Percentiles rank a stretch among this genome's conserved stretches.
phyloP scores from a whole-genome alignment of 2,113 vertebrate genomes.

The Gobiocypris rarus region DNA sequence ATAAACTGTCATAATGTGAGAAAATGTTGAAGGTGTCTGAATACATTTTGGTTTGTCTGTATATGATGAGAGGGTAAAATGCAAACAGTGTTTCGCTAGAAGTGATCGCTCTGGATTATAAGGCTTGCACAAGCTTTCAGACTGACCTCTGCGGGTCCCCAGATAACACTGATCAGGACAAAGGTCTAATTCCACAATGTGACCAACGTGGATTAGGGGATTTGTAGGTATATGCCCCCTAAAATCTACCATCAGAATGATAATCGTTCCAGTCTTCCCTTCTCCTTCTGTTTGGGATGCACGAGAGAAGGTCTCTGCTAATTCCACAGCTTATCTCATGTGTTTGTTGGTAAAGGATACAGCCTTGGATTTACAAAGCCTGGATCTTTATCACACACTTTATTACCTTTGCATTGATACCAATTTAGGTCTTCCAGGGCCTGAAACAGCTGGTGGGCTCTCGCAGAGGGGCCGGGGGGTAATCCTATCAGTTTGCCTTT shows the following conservation, averaged over 20 bases:
- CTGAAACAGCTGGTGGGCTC: conserved; percentile 40
- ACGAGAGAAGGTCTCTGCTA: conserved; percentile 39
- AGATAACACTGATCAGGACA: conserved; percentile 41
- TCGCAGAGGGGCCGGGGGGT: conserved; percentile 28
- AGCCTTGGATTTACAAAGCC: conserved; percentile 22
- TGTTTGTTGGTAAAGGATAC: conserved; percentile 45
- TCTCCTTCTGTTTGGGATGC: conserved; percentile 35
- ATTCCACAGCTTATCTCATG: conserved; percentile 54
- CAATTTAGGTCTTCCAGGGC: not conserved
- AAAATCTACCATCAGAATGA: conserved; percentile 47
- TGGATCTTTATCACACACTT: conserved; percentile 48
- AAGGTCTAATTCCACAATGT: conserved; percentile 36
- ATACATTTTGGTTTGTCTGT: no score
- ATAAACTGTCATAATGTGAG: no score
- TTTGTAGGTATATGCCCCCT: conserved; percentile 40
- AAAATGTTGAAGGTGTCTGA: no score
- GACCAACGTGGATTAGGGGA: conserved; percentile 43
- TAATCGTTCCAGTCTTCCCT: conserved; percentile 43
- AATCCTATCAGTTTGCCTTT: conserved; percentile 54
- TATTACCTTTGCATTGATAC: conserved; percentile 24
- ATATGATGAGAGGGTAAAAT: not conserved
- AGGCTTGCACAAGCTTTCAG: not conserved
- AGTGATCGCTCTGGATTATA: conserved; percentile 1
- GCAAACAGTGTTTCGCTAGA: not conserved
- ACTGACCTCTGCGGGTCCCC: conserved; percentile 40